Evolutionary conservation across 2,888 invertebrate genomes (phyloP).

Genomic region (Elegia similella): DNA sequence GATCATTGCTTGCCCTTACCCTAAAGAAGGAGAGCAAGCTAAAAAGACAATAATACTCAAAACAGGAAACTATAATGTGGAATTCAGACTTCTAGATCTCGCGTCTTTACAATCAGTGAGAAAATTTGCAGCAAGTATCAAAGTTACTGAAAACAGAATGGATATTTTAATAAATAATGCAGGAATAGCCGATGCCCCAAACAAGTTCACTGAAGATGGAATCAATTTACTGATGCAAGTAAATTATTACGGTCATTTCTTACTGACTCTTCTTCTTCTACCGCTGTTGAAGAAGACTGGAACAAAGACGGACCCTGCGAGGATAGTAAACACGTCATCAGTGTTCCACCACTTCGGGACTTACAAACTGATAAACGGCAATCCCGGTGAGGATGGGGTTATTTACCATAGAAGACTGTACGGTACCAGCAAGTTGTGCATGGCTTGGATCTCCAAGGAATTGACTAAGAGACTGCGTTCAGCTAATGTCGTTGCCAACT

Average conservation of each 20-base stretch:
- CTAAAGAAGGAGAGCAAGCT: constrained; percentile 47
- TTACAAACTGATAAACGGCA: background rate
- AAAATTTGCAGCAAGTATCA: constrained; percentile 88
- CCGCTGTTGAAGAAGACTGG: constrained; percentile 85
- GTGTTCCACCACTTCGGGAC: constrained; percentile 77
- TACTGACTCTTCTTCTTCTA: constrained; percentile 92
- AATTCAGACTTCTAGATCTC: constrained; percentile 86
- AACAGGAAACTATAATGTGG: constrained; percentile 83
- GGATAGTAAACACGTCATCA: constrained; percentile 89
- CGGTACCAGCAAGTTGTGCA: constrained; percentile 84
- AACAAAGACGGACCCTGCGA: constrained; percentile 72
- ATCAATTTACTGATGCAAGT: constrained; percentile 93
- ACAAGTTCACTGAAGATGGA: constrained; percentile 85
- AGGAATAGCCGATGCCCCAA: constrained; percentile 84
- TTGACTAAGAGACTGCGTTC: constrained; percentile 83
- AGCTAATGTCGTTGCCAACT: constrained; percentile 86
- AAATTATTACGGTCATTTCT: constrained; percentile 95
- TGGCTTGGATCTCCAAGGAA: constrained; percentile 86
- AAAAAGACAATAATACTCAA: constrained; percentile 81
- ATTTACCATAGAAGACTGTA: constrained; percentile 51
- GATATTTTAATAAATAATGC: constrained; percentile 94
- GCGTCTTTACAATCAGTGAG: constrained; percentile 87
- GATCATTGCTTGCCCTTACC: constrained; percentile 56
- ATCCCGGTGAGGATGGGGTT: background rate
- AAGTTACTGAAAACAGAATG: constrained; percentile 84